Conservation (phyloP, 1,140 invertebrate genomes). For the Scaptomyza hsui region DNA sequence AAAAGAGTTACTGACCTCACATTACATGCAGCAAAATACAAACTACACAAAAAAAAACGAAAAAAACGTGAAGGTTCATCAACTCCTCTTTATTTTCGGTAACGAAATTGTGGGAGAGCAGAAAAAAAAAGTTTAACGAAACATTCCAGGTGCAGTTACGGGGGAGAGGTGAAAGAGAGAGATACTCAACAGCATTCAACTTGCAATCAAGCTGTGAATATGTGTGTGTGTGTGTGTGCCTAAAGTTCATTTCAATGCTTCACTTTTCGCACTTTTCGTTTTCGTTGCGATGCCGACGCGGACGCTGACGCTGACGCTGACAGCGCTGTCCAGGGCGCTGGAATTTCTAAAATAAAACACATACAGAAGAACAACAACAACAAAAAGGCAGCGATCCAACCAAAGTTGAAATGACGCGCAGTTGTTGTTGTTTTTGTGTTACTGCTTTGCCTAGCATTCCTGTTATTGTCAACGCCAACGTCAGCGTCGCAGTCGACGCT, state of each 20-base stretch:
- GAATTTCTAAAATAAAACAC: conserved; percentile 64
- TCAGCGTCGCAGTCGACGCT: conserved; percentile 26
- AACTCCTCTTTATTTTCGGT: conserved; percentile 46
- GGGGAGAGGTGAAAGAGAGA: not conserved
- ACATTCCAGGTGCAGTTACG: conserved; percentile 5
- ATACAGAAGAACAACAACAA: conserved; percentile 30
- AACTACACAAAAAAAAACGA: not conserved
- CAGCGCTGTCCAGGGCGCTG: conserved; percentile 36
- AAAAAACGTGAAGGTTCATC: conserved; percentile 72
- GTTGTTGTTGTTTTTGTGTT: conserved; percentile 2
- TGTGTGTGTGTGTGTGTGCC: not conserved
- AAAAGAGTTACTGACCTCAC: conserved; percentile 80
- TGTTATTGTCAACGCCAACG: conserved; percentile 25
- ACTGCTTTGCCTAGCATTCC: conserved; percentile 36
- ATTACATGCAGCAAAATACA: conserved; percentile 61
- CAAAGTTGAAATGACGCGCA: conserved; percentile 6
- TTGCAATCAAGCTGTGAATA: conserved; percentile 11
- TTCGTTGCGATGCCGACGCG: conserved; percentile 51
- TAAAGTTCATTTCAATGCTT: conserved; percentile 58
- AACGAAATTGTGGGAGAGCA: conserved; percentile 8
- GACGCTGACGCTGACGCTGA: conserved; percentile 9
- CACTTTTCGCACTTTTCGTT: conserved; percentile 81
- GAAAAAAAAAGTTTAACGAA: conserved; percentile 11
- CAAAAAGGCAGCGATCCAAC: no score
- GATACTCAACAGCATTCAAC: conserved; percentile 12